phyloP scores from a whole-genome alignment of 53 echinoderm and acorn worm genomes.

The Paracentrotus lividus region DNA sequence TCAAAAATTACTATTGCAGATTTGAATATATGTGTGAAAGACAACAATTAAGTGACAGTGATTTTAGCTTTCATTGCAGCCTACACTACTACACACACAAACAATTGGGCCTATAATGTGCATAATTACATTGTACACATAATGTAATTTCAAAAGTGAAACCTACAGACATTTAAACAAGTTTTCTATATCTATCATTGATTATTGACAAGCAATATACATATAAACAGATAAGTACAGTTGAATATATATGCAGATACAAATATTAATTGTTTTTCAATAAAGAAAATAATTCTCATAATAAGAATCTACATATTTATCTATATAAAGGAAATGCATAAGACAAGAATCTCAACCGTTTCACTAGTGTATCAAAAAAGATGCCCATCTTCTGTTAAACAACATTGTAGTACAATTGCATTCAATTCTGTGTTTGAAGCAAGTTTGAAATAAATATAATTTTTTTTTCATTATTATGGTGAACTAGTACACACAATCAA shows the following conservation, averaged over 20 bases:
- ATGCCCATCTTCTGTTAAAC: too few relatives aligned
- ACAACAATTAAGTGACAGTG: slow-evolving; percentile 12
- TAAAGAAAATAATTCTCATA: too few relatives aligned
- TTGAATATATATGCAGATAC: background rate
- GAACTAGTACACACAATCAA: too few relatives aligned
- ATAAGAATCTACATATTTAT: background rate
- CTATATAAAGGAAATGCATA: too few relatives aligned
- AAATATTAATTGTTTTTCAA: background rate
- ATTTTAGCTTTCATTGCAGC: background rate
- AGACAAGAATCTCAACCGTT: too few relatives aligned
- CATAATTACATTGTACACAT: background rate
- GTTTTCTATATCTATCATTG: background rate
- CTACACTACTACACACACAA: background rate
- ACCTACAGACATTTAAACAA: background rate
- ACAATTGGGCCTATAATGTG: background rate
- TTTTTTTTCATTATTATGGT: too few relatives aligned
- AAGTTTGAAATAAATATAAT: too few relatives aligned
- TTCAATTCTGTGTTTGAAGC: too few relatives aligned
- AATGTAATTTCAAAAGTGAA: background rate
- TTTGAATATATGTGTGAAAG: background rate
- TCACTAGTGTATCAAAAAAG: background rate
- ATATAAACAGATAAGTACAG: background rate
- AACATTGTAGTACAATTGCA: background rate
- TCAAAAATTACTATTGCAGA: background rate
- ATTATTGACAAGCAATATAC: background rate